Conservation (phyloP, 2,113 vertebrate genomes). For the Cynocephalus volans region DNA sequence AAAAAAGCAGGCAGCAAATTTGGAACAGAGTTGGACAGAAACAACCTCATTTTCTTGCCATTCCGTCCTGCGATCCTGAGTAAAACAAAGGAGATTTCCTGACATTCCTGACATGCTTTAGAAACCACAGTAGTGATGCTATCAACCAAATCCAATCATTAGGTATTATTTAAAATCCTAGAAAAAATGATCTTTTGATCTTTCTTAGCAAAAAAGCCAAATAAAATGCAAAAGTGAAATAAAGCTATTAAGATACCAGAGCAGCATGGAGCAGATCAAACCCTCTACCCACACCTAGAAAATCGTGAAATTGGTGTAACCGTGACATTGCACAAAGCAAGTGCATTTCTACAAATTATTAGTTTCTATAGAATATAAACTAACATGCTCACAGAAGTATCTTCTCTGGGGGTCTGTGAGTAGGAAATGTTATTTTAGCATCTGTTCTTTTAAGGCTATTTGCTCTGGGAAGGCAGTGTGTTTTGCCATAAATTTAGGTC, state of each 20-base stretch:
- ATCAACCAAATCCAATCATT: constrained; percentile 71
- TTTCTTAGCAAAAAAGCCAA: constrained; percentile 72
- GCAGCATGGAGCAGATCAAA: not conserved
- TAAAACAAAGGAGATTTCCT: constrained; percentile 66
- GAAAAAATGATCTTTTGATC: constrained; percentile 82
- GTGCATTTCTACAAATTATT: constrained; percentile 83
- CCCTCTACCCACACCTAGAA: constrained; percentile 47
- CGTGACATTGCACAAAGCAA: not conserved
- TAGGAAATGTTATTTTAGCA: constrained; percentile 92
- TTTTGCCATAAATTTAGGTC: constrained; percentile 99
- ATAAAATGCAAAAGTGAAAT: constrained; percentile 69
- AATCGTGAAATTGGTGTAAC: constrained; percentile 71
- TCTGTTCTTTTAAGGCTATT: constrained; percentile 96
- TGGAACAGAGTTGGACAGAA: not conserved
- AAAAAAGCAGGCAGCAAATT: constrained; percentile 57
- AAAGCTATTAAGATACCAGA: constrained; percentile 36
- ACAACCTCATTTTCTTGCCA: constrained; percentile 4
- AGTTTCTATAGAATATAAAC: constrained; percentile 85
- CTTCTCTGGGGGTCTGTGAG: constrained; percentile 85
- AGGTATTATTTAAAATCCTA: constrained; percentile 76
- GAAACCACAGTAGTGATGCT: not conserved
- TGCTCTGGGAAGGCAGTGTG: constrained; percentile 92
- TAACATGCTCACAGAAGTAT: constrained; percentile 84
- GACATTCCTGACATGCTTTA: not conserved
- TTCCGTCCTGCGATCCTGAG: not conserved